Conservation (phyloP, 2,888 invertebrate genomes). For the Oxytorus armatus region DNA sequence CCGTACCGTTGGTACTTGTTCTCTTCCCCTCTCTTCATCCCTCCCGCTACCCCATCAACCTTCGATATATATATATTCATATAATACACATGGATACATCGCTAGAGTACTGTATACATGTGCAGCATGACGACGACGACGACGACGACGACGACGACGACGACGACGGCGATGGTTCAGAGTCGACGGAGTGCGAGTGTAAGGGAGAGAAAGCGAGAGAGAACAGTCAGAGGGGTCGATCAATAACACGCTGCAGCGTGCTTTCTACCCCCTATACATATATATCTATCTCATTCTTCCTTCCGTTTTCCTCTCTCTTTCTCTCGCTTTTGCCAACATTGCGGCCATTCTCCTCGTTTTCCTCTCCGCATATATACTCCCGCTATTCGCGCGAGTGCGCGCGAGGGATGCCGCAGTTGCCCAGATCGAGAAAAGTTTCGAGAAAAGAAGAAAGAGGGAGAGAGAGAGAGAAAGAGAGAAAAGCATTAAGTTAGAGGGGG, state of each 20-base stretch:
- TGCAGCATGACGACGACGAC: constrained; percentile 53
- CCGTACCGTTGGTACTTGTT: constrained; percentile 67
- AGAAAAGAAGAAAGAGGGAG: constrained; percentile 29
- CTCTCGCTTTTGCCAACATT: constrained; percentile 40
- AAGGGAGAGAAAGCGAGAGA: constrained; percentile 68
- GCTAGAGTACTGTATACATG: constrained; percentile 19
- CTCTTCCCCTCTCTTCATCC: constrained; percentile 46
- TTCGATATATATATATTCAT: constrained; percentile 57
- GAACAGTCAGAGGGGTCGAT: constrained; percentile 78
- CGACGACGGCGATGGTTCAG: constrained; percentile 66
- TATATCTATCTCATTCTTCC: constrained; percentile 9
- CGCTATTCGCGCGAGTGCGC: constrained; percentile 47
- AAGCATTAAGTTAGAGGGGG: background rate
- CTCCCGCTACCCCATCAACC: constrained; percentile 13
- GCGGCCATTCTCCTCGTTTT: constrained; percentile 53
- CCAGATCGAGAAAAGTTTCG: constrained; percentile 50
- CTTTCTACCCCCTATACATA: constrained; percentile 41
- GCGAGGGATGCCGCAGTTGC: constrained; percentile 45
- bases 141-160: constrained; percentile 66
- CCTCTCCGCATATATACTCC: constrained; percentile 35
- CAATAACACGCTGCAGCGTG: constrained; percentile 83
- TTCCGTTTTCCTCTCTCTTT: constrained; percentile 2
- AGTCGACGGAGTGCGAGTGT: constrained; percentile 64
- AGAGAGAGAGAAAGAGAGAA: constrained; percentile 4
- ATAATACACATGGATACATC: constrained; percentile 50